Percentiles rank a stretch among this genome's conserved stretches.
These are phyloP conservation scores for Sarcophaga rosellei DNA, from an alignment of 2,888 invertebrate genomes.

Conservation along the genomic window DNA sequence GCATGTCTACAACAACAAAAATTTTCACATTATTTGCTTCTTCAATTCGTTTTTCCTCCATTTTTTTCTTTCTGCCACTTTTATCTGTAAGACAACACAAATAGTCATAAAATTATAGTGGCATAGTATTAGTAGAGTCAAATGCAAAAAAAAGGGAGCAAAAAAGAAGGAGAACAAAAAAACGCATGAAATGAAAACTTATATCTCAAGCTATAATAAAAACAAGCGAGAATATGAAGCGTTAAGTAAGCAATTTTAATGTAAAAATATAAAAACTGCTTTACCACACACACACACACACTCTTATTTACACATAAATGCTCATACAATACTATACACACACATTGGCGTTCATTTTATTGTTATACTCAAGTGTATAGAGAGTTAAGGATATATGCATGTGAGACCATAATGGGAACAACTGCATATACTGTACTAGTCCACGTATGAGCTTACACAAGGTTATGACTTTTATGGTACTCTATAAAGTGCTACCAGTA, in stretches of 20 bases:
- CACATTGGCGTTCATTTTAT: neutral
- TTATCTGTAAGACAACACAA: conserved; percentile 62
- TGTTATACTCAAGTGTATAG: neutral
- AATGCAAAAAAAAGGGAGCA: conserved; percentile 2
- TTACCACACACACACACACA: neutral
- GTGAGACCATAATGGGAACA: neutral
- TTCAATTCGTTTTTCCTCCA: conserved; percentile 56
- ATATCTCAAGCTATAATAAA: conserved; percentile 54
- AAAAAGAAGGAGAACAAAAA: neutral
- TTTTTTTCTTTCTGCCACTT: conserved; percentile 42
- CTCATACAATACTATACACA: neutral
- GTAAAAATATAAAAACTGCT: conserved; percentile 59
- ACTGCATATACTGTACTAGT: neutral
- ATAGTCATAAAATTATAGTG: conserved; percentile 63
- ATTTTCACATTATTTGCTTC: too few species aligned
- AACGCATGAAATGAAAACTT: neutral
- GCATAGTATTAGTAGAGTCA: conserved; percentile 46
- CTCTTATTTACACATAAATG: neutral
- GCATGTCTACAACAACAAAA: conserved; percentile 54
- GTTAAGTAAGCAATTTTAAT: conserved; percentile 68
- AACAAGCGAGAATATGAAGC: conserved; percentile 64
- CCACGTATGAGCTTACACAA: conserved; percentile 32
- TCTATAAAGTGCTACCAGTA: conserved; percentile 39
- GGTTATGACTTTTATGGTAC: conserved; percentile 58
- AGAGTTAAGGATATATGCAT: neutral